Conservation (phyloP, 2,797 vertebrate genomes). For the Catostomus latipinnis region DNA sequence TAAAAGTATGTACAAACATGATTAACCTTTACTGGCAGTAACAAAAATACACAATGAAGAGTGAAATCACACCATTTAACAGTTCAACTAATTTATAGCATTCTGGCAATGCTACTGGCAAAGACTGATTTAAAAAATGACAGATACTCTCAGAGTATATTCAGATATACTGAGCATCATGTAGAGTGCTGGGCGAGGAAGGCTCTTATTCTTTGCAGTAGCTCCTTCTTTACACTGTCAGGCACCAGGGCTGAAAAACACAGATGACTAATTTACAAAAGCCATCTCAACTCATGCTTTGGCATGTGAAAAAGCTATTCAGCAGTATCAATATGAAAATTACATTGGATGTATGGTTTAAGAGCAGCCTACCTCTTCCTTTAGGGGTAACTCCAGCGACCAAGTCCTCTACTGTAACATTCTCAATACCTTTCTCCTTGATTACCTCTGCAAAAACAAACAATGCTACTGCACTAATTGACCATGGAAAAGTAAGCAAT, state of each 20-base stretch:
- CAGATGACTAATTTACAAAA: neutral
- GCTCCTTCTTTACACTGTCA: slow-evolving; percentile 98
- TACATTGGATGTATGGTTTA: neutral
- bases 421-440: slow-evolving; percentile 96
- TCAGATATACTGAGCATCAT: slow-evolving; percentile 55
- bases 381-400: slow-evolving; percentile 97
- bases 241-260: slow-evolving; percentile 90
- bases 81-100: slow-evolving; percentile 34
- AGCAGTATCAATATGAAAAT: neutral
- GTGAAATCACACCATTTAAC: slow-evolving; percentile 11
- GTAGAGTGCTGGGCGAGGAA: slow-evolving; percentile 95
- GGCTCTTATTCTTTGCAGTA: slow-evolving; percentile 95
- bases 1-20: slow-evolving; percentile 50
- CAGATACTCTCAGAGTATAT: slow-evolving; percentile 22
- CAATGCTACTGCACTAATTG: neutral
- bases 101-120: slow-evolving; percentile 49
- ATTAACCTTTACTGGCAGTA: slow-evolving; percentile 52
- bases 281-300: too few species aligned
- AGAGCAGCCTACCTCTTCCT: slow-evolving; percentile 87
- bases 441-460: slow-evolving; percentile 86
- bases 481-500: neutral
- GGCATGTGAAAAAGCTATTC: too few species aligned
- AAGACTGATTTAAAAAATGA: slow-evolving; percentile 25
- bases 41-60: slow-evolving; percentile 47
- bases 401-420: slow-evolving; percentile 95